Base-by-base conservation (phyloP, 1,140 invertebrate genomes). In the Rhynchophorus ferrugineus region DNA sequence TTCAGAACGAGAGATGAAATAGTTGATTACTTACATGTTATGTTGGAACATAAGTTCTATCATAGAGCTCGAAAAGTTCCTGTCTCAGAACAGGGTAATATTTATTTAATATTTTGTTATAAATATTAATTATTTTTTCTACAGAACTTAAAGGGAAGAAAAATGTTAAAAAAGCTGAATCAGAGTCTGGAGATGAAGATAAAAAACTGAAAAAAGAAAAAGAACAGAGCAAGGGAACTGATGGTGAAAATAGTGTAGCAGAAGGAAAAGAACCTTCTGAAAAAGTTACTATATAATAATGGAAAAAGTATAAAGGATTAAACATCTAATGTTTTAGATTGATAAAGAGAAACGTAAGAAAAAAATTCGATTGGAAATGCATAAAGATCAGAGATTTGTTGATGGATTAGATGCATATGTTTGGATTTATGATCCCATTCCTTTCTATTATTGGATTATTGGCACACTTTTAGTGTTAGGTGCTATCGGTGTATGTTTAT, bases 381-480 rank as follows among this genome's bases (percentile, higher is more conserved):
- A 96, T 73, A 80, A 92, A 62, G 89, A 96, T 56, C 93, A 98
- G 71, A 70, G 84, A 58, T 97, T 98, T 75, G 79, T 92, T 2
- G 95, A 98, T 73, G 87, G 85, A 33, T 78, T 86, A 22, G 93
- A 98, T 73, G 90, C 95, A 2, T 99, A 98, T 74, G 95, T 99
- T 11, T 99, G 97, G 97, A 88, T 99, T 49, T 99, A 97, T 74
- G 95, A 99, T 71, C 95, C 95, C 3, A 93, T 96, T 62, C 93
- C 95, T 7, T 81, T 94, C 51, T 91, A 93, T 74, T 97, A 97
- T 66, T 98, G 95, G 85, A 76, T 98, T 56, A 89, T 95, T 65
- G 96, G 96, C 41, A 79, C 87, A 18, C 74, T 95, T 0, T 77
- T 98, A 51, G 90, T 99, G 16, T 72, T 98, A 43, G 95, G 89